phyloP scores from a whole-genome alignment of 1,140 invertebrate genomes.

The Aphis craccivora region DNA sequence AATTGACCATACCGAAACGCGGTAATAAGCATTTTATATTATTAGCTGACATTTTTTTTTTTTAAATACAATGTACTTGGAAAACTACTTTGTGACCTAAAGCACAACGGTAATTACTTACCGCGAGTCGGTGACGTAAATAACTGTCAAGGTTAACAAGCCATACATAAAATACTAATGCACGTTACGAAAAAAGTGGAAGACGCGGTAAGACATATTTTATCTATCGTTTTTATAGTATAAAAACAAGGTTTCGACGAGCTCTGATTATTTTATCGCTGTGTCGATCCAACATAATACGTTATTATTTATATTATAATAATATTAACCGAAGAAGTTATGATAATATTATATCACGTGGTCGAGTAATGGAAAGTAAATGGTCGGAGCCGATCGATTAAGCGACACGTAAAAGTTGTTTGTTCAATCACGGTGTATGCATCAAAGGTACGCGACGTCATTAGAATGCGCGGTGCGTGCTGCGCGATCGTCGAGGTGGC shows the following conservation, averaged over 20 bases:
- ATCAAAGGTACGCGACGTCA: too few species aligned
- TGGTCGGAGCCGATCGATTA: not conserved
- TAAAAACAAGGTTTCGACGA: not conserved
- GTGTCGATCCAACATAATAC: not conserved
- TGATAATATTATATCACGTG: too few species aligned
- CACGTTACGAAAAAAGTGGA: not conserved
- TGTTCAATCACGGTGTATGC: not conserved
- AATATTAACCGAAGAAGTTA: too few species aligned
- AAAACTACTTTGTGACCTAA: too few species aligned
- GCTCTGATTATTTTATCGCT: not conserved
- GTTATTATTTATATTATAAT: too few species aligned
- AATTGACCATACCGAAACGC: too few species aligned
- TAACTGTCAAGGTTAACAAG: too few species aligned
- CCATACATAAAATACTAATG: not conserved
- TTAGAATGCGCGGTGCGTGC: not conserved
- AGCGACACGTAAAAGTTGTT: rapidly evolving
- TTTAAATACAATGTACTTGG: too few species aligned
- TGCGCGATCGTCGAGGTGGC: not conserved
- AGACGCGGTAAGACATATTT: not conserved
- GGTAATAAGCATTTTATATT: too few species aligned
- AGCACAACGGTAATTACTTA: too few species aligned
- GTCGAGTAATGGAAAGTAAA: too few species aligned
- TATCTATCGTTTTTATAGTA: not conserved
- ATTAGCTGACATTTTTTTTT: too few species aligned
- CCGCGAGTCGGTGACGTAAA: not conserved